A percentile compares a stretch with the other conserved stretches of the same genome.
Evolutionary conservation across 2,888 invertebrate genomes (phyloP).

Genomic region (Chrysina gloriosa): DNA sequence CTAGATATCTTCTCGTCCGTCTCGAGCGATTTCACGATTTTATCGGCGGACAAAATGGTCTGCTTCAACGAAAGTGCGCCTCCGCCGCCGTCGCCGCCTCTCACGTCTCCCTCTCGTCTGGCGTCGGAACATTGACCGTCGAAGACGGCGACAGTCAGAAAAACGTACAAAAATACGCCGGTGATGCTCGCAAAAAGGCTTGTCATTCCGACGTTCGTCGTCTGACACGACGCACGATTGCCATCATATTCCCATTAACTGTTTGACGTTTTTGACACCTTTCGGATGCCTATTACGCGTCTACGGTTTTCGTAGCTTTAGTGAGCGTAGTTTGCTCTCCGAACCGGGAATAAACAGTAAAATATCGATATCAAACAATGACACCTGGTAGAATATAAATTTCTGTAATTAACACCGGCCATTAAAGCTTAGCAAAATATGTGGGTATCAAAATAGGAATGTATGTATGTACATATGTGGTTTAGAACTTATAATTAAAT

Average conservation of each 20-base stretch:
- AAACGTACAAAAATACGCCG: not conserved
- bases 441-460: too few relatives aligned
- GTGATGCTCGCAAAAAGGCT: not conserved
- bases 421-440: too few relatives aligned
- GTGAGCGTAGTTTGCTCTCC: too few relatives aligned
- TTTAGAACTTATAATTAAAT: too few relatives aligned
- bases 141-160: not conserved
- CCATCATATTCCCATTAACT: not conserved
- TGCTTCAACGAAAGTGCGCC: slow-evolving; percentile 16
- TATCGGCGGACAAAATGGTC: slow-evolving; percentile 28
- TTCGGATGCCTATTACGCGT: not conserved
- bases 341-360: too few relatives aligned
- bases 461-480: too few relatives aligned
- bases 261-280: not conserved
- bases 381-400: too few relatives aligned
- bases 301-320: too few relatives aligned
- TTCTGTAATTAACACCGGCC: too few relatives aligned
- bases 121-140: not conserved
- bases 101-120: not conserved
- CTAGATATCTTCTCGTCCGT: slow-evolving; percentile 21
- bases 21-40: slow-evolving; percentile 21
- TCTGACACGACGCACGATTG: not conserved
- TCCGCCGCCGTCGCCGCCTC: not conserved
- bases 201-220: slow-evolving; percentile 16
- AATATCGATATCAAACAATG: too few relatives aligned